Conservation (phyloP, 2,888 invertebrate genomes). For the Myathropa florea region DNA sequence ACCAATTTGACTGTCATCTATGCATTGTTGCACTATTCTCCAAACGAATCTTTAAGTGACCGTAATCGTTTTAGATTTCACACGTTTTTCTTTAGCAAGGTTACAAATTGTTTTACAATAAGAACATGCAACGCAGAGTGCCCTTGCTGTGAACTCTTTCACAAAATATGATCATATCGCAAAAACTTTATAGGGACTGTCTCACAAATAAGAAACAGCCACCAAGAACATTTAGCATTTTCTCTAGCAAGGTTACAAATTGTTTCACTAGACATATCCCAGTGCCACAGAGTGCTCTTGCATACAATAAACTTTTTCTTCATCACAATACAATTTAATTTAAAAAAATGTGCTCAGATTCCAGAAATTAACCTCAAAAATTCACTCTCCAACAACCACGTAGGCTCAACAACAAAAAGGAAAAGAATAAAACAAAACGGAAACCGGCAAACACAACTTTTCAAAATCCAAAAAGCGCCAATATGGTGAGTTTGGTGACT, state of each 20-base stretch:
- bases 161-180: neutral
- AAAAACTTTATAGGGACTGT: neutral
- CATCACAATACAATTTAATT: neutral
- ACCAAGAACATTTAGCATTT: neutral
- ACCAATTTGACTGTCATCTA: neutral
- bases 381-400: constrained; percentile 41
- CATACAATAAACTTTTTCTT: neutral
- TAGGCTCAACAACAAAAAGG: constrained; percentile 5
- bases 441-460: constrained; percentile 57
- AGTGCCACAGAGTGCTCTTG: constrained; percentile 32
- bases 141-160: constrained; percentile 15
- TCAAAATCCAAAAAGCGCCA: constrained; percentile 50
- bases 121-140: constrained; percentile 66
- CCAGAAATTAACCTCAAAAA: constrained; percentile 59
- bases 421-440: constrained; percentile 42
- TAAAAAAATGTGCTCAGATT: constrained; percentile 43
- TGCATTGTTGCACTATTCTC: constrained; percentile 46
- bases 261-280: constrained; percentile 34
- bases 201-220: neutral
- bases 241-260: constrained; percentile 45
- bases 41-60: neutral
- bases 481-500: constrained; percentile 50
- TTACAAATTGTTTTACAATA: constrained; percentile 67
- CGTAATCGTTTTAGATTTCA: constrained; percentile 3
- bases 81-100: constrained; percentile 54